Conservation (phyloP, 2,888 invertebrate species). For the Neoaliturus tenellus region DNA sequence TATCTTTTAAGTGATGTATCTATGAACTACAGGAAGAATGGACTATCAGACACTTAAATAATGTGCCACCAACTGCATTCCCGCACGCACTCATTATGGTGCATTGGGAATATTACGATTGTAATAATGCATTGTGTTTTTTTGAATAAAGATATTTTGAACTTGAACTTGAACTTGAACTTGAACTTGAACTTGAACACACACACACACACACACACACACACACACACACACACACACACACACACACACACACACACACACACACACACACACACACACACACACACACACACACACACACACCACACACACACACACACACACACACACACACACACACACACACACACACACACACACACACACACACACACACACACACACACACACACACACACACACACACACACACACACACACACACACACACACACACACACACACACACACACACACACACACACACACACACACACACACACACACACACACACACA, state of each 20-base stretch:
- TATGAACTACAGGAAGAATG: no score
- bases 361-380: constrained; percentile 34
- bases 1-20: no score
- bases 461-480: constrained; percentile 43
- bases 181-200: constrained; percentile 13
- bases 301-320: constrained; percentile 34
- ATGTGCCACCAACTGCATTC: no score
- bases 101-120: no score
- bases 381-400: constrained; percentile 46
- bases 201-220: constrained; percentile 13
- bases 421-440: constrained; percentile 44
- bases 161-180: constrained; percentile 13
- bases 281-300: no score
- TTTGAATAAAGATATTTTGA: not conserved
- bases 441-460: constrained; percentile 44
- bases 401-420: constrained; percentile 48
- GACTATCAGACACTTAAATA: no score
- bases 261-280: no score
- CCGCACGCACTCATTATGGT: no score
- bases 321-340: constrained; percentile 31
- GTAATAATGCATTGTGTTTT: not conserved
- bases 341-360: constrained; percentile 48
- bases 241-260: constrained; percentile 38
- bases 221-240: constrained; percentile 13
- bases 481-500: constrained; percentile 39